Base-by-base conservation (phyloP, 1,140 invertebrate species). In the Drosophila repletoides region DNA sequence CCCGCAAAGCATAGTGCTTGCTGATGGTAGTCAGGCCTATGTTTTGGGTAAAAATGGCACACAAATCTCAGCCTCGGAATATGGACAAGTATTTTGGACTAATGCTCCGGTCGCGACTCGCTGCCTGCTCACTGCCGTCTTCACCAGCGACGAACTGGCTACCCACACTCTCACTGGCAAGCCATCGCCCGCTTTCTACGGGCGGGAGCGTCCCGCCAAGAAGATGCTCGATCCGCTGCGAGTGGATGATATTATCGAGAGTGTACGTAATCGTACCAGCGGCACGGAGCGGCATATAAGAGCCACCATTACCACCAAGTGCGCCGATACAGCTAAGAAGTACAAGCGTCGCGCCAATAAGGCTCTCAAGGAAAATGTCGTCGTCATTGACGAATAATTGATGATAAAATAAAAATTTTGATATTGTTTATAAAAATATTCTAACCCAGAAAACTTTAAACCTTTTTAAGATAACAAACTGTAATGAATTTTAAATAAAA, bases 281-380 rank as follows among this genome's bases (percentile, higher is more conserved):
- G 84, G 89, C 14, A 76, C 74, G 17, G 80, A 86, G 59, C 75
- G 86, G 3, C 46, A 77, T 9, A 89, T 91, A 3, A 46, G 77
- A 21, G 66, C 66, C 43, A 75, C 91, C 9, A 93, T 93, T 14
- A 93, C 92, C 14, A 91, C 91, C 0, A 93, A 93, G 81, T 93
- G 92, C 73, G 91, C 92, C 0, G 92, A 93, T 60, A 92, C 93
- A 64, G 91, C 91, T 15, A 93, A 93, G 83, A 93, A 93, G 91
- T 89, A 77, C 43, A 88, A 76, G 51, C 67, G 81, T 5, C 67
- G 86, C 7, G 67, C 70, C 26, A 79, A 68, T 15, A 75, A 65
- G 40, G 79, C 70, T 0, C 34, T 38, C 5, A 48, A 52, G 28
- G 38, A 43, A 2, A 22, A 3, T 14, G 26, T 17, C 3, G 10